Conservation (phyloP, 1,140 invertebrate species). For the Chlorops oryzae region DNA sequence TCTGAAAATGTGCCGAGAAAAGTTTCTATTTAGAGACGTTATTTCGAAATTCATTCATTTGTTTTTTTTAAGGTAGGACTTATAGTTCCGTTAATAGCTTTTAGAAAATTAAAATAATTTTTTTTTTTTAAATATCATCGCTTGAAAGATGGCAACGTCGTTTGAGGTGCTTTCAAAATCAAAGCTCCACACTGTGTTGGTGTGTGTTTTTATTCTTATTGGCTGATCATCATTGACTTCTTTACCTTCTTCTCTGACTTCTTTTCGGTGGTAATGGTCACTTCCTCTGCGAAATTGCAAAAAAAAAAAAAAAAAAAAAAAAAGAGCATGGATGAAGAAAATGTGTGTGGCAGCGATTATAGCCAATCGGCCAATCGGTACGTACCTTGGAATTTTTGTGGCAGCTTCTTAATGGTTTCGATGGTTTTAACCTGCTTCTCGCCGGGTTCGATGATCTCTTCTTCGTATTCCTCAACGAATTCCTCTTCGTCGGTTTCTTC, state of each 20-base stretch:
- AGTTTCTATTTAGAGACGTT: constrained; percentile 12
- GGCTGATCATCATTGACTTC: constrained; percentile 45
- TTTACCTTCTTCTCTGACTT: constrained; percentile 47
- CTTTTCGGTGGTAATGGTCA: constrained; percentile 45
- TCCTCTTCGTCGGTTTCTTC: constrained; percentile 44
- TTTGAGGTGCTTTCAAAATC: background rate
- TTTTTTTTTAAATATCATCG: constrained; percentile 1
- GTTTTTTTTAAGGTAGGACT: background rate
- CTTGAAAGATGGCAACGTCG: too few relatives aligned
- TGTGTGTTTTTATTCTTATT: constrained; percentile 24
- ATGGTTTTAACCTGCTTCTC: constrained; percentile 42
- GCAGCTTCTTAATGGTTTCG: constrained; percentile 40
- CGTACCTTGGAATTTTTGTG: constrained; percentile 40
- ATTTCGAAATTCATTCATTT: background rate
- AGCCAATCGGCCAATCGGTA: too few relatives aligned
- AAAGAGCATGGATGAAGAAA: too few relatives aligned
- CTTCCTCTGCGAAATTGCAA: constrained; percentile 29
- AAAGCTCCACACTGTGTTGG: constrained; percentile 14
- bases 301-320: too few relatives aligned
- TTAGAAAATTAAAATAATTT: too few relatives aligned
- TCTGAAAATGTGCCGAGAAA: constrained; percentile 27
- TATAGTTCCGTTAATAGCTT: too few relatives aligned
- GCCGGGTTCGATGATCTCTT: constrained; percentile 44
- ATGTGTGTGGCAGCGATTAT: too few relatives aligned
- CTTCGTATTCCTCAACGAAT: constrained; percentile 45